Base-by-base conservation (phyloP, 64 coral and sea anemone species). In the Dendrophyllia cribrosa region DNA sequence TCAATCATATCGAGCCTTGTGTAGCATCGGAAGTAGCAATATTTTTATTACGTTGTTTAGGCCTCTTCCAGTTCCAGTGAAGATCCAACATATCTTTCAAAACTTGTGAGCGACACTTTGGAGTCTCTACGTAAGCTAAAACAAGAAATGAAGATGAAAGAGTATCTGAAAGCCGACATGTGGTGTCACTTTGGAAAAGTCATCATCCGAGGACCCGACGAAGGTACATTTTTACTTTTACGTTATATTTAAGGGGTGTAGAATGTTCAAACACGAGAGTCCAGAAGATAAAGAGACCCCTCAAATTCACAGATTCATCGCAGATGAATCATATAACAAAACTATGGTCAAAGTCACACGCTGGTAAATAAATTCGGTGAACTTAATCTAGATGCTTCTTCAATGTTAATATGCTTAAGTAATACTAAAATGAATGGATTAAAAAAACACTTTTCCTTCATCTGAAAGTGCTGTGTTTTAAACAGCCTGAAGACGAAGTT, bases 161-260 rank as follows among this genome's bases (percentile, higher is more conserved):
- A 45, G 5, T 11, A 24, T 8, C 9, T 68, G 0, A 49, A 84
- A 13, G 17, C 46, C 10, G 80, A 84, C 62, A 68, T 84, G 80
- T 84, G 80, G 80, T 84, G 80, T 51, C 80, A 84, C 47, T 84
- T 66, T 47, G 80, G 80, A 11, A 1, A 7, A 6, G 60, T n/a
- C 3, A 44, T 16, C 7, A 84, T 84, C n/a, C 19, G 45, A 12
- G 19, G 7, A 24, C 80, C 60, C 0, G 5, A 14, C n/a, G 43
- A 67, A 84, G 80, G 80, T 84, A 82, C 34, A 34, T 34, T 34
- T 34, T 34, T 34, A 34, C 34, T 34, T 2, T 34, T 34, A 34
- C 2, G 16, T 21, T 6, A 13, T 9, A 3, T 25, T 46, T 47
- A 2, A 43, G 16, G 9, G 9, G 59, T 3, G 9, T 61, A 61